These are phyloP conservation scores for Leucophenga varia DNA, from an alignment of 1,140 invertebrate genomes.

Conservation along the genomic window DNA sequence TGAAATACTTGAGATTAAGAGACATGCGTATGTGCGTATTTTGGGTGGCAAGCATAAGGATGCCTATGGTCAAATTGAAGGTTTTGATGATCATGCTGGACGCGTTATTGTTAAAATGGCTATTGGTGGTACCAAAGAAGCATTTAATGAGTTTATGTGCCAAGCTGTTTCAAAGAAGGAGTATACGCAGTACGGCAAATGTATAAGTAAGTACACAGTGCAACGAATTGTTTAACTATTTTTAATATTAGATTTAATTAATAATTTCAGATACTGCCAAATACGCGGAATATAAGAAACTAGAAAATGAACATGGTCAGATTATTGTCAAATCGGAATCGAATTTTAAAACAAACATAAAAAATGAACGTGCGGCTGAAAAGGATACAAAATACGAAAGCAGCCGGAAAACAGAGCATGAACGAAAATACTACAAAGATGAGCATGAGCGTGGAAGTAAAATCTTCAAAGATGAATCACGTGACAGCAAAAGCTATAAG, in stretches of 20 bases:
- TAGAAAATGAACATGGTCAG: conserved; percentile 55
- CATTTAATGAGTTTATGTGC: conserved; percentile 76
- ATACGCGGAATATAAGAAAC: conserved; percentile 68
- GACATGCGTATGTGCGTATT: conserved; percentile 72
- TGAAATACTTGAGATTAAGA: conserved; percentile 66
- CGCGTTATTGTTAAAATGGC: conserved; percentile 78
- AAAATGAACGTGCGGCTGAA: conserved; percentile 9
- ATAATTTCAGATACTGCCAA: conserved; percentile 65
- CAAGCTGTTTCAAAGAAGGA: conserved; percentile 75
- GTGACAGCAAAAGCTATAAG: conserved; percentile 2
- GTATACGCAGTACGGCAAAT: conserved; percentile 77
- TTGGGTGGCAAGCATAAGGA: conserved; percentile 72
- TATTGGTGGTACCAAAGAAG: conserved; percentile 68
- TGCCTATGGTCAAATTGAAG: conserved; percentile 81
- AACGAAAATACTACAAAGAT: conserved; percentile 6
- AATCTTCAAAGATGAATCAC: conserved; percentile 13
- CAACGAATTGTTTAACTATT: neutral
- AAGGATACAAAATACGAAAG: too few species aligned
- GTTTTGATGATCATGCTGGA: conserved; percentile 82
- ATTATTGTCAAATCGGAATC: conserved; percentile 36
- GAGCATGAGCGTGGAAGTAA: conserved; percentile 7
- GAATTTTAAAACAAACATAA: conserved; percentile 11
- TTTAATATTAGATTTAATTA: neutral
- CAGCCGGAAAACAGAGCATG: too few species aligned
- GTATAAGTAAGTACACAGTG: conserved; percentile 68